phyloP scores from a whole-genome alignment of 2,888 invertebrate species.

The Mesopsocus fuscifrons region DNA sequence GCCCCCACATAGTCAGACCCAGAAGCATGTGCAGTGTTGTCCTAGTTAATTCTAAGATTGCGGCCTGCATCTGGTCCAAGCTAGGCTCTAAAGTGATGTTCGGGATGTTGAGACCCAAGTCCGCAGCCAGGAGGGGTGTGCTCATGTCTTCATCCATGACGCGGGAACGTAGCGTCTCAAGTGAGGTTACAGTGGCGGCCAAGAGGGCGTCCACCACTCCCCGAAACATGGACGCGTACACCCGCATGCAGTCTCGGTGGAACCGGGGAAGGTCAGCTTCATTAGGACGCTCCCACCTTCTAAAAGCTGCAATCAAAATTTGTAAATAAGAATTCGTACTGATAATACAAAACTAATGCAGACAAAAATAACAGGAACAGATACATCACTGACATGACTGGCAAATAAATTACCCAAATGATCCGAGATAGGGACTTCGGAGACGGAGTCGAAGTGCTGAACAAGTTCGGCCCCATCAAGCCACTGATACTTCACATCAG shows the following conservation, averaged over 20 bases:
- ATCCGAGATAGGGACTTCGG: too few species aligned
- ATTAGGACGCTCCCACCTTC: constrained; percentile 39
- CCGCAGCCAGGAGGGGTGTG: constrained; percentile 36
- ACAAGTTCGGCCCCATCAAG: too few species aligned
- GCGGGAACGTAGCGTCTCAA: constrained; percentile 48
- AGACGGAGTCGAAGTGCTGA: too few species aligned
- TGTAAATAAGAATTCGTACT: too few species aligned
- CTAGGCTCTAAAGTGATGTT: constrained; percentile 38
- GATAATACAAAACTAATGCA: too few species aligned
- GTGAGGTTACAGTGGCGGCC: constrained; percentile 48
- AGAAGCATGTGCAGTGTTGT: too few species aligned
- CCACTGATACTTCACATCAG: constrained; percentile 40
- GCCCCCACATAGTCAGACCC: too few species aligned
- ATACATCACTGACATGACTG: too few species aligned
- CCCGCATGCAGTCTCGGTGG: constrained; percentile 56
- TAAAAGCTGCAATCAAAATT: constrained; percentile 33
- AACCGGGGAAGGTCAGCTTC: constrained; percentile 36
- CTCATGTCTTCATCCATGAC: constrained; percentile 34
- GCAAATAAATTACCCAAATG: too few species aligned
- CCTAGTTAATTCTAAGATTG: constrained; percentile 32
- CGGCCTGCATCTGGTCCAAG: constrained; percentile 49
- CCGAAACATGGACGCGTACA: constrained; percentile 61
- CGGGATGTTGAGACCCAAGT: constrained; percentile 45
- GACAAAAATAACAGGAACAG: too few species aligned
- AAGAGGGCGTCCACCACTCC: constrained; percentile 54